Base-by-base conservation (phyloP, 2,797 vertebrate genomes). In the Epinephelus malabaricus region DNA sequence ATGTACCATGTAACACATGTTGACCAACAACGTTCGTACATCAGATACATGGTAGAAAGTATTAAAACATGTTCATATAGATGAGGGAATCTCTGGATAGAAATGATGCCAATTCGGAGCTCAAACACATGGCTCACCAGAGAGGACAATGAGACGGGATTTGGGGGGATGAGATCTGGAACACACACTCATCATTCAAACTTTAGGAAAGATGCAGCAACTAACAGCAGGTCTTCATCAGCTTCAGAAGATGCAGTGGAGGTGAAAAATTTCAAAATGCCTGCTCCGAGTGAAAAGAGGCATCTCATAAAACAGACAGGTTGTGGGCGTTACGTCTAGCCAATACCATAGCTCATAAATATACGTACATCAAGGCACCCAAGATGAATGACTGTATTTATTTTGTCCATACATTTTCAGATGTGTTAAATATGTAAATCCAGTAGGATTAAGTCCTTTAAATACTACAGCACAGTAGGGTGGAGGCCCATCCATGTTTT, bases 61-160 rank as follows among this genome's bases (percentile, higher is more conserved):
- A 66, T 23, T 68, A 59, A 50, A 81, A 59, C 51, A 14, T 76
- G 63, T 60, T 77, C 47, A 54, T 55, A 62, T 13, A n/a, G 64
- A 76, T 49, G 47, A 54, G 17, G 19, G 21, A 19, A 38, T 25
- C 1, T 59, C 6, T 70, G 72, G 17, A 55, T 38, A 19, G 55
- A 62, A 30, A 45, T 25, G 54, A 59, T 51, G 61, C 46, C 51
- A 75, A 70, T n/a, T 67, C 66, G 23, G 18, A 67, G 47, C 34
- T 75, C 19, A 70, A 73, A 66, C 19, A 30, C 9, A 21, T 23
- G 45, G n/a, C 38, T 76, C 12, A 54, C 38, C 45, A 46, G 25
- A 61, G 49, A 23, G n/a, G 34, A 73, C 40, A 56, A 18, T 34
- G 14, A 46, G 47, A 14, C n/a, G 13, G 34, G 56, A 72, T 23